phyloP scores from a whole-genome alignment of 1,140 invertebrate genomes.

The Drosophila bifasciata region DNA sequence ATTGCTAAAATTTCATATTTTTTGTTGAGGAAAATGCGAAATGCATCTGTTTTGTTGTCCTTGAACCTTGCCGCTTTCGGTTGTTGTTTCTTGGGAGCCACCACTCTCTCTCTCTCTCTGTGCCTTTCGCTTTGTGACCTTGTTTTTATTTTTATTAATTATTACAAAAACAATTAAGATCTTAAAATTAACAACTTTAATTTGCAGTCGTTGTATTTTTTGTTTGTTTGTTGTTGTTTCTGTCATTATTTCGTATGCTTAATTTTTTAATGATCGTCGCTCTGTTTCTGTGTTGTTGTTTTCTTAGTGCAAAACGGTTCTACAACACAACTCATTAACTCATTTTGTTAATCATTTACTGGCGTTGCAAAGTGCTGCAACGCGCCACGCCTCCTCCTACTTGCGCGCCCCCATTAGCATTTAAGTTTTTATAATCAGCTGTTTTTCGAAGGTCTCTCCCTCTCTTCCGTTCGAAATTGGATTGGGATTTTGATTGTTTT shows the following conservation, averaged over 20 bases:
- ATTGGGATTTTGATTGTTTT: constrained; percentile 54
- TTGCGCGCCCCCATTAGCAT: constrained; percentile 46
- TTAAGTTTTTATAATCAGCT: constrained; percentile 54
- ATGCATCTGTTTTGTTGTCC: constrained; percentile 1
- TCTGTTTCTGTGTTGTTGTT: constrained; percentile 26
- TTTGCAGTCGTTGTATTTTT: constrained; percentile 61
- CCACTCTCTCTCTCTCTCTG: too few relatives aligned
- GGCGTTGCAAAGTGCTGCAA: constrained; percentile 60
- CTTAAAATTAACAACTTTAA: constrained; percentile 74
- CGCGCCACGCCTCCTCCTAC: constrained; percentile 40
- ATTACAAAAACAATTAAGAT: constrained; percentile 76
- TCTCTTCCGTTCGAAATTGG: constrained; percentile 15
- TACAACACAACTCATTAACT: constrained; percentile 76
- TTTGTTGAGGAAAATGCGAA: background rate
- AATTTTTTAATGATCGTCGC: constrained; percentile 77
- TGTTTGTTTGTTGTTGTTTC: constrained; percentile 49
- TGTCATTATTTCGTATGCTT: constrained; percentile 68
- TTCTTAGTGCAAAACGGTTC: constrained; percentile 66
- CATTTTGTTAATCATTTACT: constrained; percentile 73
- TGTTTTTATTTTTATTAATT: constrained; percentile 69
- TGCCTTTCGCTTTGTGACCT: background rate
- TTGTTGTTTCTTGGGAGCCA: constrained; percentile 12
- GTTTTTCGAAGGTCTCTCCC: constrained; percentile 60
- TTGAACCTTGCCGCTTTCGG: constrained; percentile 16
- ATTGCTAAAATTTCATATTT: too few relatives aligned